A percentile compares a stretch with the other conserved stretches of the same genome.
Conservation (phyloP, 2,113 vertebrate genomes). For the Xyliphius kryptos region DNA sequence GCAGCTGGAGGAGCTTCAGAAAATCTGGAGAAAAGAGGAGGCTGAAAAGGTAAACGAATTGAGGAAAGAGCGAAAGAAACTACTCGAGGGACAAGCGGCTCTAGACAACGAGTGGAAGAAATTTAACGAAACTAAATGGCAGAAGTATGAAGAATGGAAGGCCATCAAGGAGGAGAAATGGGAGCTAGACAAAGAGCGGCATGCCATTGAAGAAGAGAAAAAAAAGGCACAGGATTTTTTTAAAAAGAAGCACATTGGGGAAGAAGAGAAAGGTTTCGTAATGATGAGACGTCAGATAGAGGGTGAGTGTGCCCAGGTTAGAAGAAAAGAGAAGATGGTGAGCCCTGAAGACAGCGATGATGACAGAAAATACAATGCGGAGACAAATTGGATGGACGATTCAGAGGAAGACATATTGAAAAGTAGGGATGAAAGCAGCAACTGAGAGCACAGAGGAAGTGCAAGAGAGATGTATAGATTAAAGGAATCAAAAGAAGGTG, state of each 20-base stretch:
- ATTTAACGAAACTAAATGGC: background rate
- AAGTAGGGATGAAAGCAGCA: background rate
- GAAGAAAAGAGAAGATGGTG: background rate
- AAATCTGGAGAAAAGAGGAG: background rate
- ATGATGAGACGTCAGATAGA: background rate
- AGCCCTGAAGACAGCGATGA: background rate
- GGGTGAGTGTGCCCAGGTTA: background rate
- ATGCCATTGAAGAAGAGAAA: background rate
- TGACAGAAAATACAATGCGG: background rate
- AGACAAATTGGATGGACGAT: background rate
- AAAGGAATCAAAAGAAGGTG: background rate
- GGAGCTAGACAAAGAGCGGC: background rate
- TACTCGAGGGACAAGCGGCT: background rate
- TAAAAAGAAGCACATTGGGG: no score
- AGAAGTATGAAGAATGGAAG: conserved; percentile 1
- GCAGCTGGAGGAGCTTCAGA: background rate
- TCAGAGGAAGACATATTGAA: background rate
- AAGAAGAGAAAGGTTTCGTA: background rate
- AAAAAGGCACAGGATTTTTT: background rate
- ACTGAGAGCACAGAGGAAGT: background rate
- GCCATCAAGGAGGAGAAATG: background rate
- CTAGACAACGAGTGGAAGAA: background rate
- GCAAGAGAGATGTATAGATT: background rate
- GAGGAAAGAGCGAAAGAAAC: conserved; percentile 1
- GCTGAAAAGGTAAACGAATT: background rate